Evolutionary conservation across 2,113 vertebrate species (phyloP).

Genomic region (Casuarius casuarius): DNA sequence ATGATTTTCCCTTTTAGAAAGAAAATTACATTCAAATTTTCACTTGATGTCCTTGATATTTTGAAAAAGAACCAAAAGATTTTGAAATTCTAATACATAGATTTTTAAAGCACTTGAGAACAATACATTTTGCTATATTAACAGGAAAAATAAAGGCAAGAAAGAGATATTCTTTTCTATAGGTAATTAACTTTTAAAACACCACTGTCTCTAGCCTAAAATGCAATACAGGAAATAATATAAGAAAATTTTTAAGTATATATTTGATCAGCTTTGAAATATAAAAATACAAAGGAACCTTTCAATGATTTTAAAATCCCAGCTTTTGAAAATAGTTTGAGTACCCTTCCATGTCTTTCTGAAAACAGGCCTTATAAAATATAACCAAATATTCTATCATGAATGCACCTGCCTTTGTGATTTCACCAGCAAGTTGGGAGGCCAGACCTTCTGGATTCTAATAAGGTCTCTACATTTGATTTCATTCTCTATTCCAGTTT

Average conservation of each 20-base stretch:
- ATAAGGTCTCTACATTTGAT: neutral
- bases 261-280: neutral
- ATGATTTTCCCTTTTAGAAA: neutral
- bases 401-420: neutral
- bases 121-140: neutral
- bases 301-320: neutral
- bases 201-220: neutral
- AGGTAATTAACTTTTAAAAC: neutral
- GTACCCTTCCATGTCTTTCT: neutral
- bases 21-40: neutral
- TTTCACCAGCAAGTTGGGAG: neutral
- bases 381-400: neutral
- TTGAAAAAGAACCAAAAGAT: neutral
- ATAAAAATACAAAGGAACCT: neutral
- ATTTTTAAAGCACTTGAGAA: neutral
- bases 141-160: neutral
- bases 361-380: neutral
- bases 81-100: neutral
- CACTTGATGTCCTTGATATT: neutral
- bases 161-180: neutral
- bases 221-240: neutral
- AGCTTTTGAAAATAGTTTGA: neutral
- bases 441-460: neutral
- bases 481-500: neutral
- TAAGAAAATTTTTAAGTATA: neutral